These are phyloP conservation scores for Cotesia congregata DNA, from an alignment of 2,888 invertebrate species.

Conservation along the genomic window DNA sequence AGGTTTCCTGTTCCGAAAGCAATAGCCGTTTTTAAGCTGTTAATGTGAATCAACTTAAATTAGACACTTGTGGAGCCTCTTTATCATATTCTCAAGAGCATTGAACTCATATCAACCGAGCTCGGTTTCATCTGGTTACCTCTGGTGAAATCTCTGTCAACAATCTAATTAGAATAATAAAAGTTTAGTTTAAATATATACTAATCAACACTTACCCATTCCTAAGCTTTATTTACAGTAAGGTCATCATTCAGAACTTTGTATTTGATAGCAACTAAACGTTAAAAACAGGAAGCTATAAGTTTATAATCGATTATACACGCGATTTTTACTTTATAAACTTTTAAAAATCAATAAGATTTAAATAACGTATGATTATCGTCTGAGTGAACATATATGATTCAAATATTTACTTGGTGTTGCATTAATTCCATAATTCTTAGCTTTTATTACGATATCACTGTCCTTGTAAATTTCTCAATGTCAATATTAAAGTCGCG, in stretches of 20 bases:
- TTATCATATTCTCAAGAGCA: slow-evolving; percentile 26
- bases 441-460: not conserved
- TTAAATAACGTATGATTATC: slow-evolving; percentile 31
- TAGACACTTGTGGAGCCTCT: slow-evolving; percentile 35
- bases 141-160: not conserved
- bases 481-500: slow-evolving; percentile 12
- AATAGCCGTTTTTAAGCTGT: not conserved
- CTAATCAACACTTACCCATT: not conserved
- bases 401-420: not conserved
- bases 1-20: not conserved
- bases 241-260: not conserved
- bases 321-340: slow-evolving; percentile 7
- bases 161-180: not conserved
- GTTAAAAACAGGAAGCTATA: not conserved
- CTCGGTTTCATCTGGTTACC: slow-evolving; percentile 18
- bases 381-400: slow-evolving; percentile 13
- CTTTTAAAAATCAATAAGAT: slow-evolving; percentile 18
- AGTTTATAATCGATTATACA: slow-evolving; percentile 21
- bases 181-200: not conserved
- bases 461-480: slow-evolving; percentile 8
- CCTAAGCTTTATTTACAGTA: not conserved
- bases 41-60: slow-evolving; percentile 19
- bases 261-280: not conserved
- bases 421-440: not conserved
- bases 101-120: slow-evolving; percentile 28